Evolutionary conservation across 2,113 vertebrate species (phyloP).

Genomic region (Hipposideros armiger): DNA sequence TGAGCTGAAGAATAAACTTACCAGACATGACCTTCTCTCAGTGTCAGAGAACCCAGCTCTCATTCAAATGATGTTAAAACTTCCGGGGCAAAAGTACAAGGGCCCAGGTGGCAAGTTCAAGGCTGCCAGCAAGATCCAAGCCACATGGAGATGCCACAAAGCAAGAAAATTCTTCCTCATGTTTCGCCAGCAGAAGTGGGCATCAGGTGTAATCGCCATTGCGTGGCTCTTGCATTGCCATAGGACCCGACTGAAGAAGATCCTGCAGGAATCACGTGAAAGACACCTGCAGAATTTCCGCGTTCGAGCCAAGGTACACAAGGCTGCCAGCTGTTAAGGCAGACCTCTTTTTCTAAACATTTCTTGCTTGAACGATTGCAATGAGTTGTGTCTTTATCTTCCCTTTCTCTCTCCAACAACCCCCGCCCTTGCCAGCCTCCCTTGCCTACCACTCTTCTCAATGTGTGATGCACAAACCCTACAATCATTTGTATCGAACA

Average conservation of each 20-base stretch:
- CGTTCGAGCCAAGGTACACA: constrained; percentile 92
- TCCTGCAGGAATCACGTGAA: constrained; percentile 88
- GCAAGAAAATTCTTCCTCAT: constrained; percentile 83
- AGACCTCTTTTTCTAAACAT: constrained; percentile 80
- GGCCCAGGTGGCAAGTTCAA: constrained; percentile 86
- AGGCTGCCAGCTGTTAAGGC: constrained; percentile 82
- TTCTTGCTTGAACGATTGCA: constrained; percentile 79
- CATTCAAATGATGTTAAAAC: constrained; percentile 82
- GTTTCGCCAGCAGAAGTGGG: constrained; percentile 87
- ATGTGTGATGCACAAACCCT: neutral
- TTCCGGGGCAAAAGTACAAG: constrained; percentile 90
- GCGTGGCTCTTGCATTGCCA: constrained; percentile 88
- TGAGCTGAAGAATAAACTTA: constrained; percentile 78
- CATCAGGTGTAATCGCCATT: constrained; percentile 88
- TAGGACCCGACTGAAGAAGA: constrained; percentile 83
- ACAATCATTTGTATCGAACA: constrained; percentile 55
- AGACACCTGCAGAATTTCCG: constrained; percentile 93
- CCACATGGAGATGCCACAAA: constrained; percentile 87
- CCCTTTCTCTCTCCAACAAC: constrained; percentile 41
- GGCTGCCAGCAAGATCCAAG: constrained; percentile 89
- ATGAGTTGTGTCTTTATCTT: constrained; percentile 71
- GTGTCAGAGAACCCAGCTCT: constrained; percentile 87
- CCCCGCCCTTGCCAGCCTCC: neutral
- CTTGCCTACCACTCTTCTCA: constrained; percentile 63
- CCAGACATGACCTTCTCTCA: constrained; percentile 81